Percentiles rank a stretch among this genome's conserved stretches.
Evolutionary conservation across 2,888 invertebrate species (phyloP).

Genomic region (Nineta flava): DNA sequence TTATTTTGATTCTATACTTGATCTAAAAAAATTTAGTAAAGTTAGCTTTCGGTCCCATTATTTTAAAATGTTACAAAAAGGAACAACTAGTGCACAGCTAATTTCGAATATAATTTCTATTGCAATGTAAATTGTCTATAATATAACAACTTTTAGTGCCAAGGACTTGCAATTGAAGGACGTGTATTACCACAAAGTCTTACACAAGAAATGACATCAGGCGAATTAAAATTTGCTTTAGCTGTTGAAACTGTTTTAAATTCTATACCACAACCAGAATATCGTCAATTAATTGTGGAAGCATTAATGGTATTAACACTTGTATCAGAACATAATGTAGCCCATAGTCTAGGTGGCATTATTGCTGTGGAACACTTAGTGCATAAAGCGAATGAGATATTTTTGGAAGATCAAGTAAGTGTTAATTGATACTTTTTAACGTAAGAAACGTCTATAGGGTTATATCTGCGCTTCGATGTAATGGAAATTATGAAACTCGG

Average conservation of each 20-base stretch:
- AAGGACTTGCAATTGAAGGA: constrained; percentile 85
- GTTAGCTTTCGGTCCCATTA: too few relatives aligned
- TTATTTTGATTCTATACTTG: too few relatives aligned
- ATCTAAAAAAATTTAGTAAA: too few relatives aligned
- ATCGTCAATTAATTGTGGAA: constrained; percentile 91
- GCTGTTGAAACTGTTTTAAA: constrained; percentile 95
- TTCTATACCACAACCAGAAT: constrained; percentile 95
- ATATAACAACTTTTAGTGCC: constrained; percentile 42
- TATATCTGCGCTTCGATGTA: not conserved
- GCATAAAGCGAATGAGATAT: constrained; percentile 85
- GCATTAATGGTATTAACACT: constrained; percentile 91
- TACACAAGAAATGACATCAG: constrained; percentile 98
- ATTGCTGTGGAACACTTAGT: constrained; percentile 86
- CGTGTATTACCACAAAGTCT: constrained; percentile 79
- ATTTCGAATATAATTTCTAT: too few relatives aligned
- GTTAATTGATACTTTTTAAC: constrained; percentile 8
- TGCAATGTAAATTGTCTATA: too few relatives aligned
- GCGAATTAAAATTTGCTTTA: constrained; percentile 94
- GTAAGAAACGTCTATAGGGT: not conserved
- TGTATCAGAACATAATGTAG: constrained; percentile 74
- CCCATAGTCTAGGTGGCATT: constrained; percentile 56
- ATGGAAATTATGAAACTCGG: too few relatives aligned
- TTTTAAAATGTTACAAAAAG: too few relatives aligned
- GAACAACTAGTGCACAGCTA: too few relatives aligned
- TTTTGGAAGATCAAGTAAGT: constrained; percentile 84